Percentiles rank a stretch among this genome's conserved stretches.
These are phyloP conservation scores for Plebejus melissa DNA, from an alignment of 2,888 invertebrate species.

Conservation along the genomic window DNA sequence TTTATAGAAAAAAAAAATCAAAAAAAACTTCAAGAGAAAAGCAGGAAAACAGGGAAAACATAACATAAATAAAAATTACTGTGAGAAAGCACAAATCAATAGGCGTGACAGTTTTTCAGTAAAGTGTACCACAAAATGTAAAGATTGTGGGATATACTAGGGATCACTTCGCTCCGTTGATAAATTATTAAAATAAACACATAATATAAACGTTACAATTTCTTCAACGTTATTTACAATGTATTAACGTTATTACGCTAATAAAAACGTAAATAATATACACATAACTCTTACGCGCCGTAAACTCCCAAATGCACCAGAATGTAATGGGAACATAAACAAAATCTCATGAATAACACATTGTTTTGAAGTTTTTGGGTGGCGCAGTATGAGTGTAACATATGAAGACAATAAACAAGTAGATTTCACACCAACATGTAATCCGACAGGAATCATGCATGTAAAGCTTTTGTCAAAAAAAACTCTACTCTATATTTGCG, in stretches of 20 bases:
- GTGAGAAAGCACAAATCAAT: too few species aligned
- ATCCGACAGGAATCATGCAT: too few species aligned
- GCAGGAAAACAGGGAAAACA: too few species aligned
- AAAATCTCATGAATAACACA: conserved; percentile 14
- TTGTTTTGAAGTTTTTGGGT: conserved; percentile 23
- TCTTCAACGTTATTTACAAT: not conserved
- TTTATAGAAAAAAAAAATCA: too few species aligned
- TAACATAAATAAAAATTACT: too few species aligned
- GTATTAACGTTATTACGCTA: conserved; percentile 24
- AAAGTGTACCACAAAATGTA: too few species aligned
- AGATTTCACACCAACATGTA: not conserved
- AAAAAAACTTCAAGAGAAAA: too few species aligned
- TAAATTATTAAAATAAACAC: not conserved
- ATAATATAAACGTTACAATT: not conserved
- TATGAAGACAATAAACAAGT: not conserved
- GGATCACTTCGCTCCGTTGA: too few species aligned
- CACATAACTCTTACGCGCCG: conserved; percentile 13
- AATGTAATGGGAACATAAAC: conserved; percentile 15
- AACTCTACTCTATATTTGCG: too few species aligned
- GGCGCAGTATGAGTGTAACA: not conserved
- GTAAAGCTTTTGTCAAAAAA: too few species aligned
- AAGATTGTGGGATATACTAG: too few species aligned
- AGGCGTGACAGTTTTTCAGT: too few species aligned
- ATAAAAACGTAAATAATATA: conserved; percentile 22
- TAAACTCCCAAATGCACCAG: conserved; percentile 20